phyloP scores from a whole-genome alignment of 2,797 vertebrate genomes.

The Poecilia gillii region DNA sequence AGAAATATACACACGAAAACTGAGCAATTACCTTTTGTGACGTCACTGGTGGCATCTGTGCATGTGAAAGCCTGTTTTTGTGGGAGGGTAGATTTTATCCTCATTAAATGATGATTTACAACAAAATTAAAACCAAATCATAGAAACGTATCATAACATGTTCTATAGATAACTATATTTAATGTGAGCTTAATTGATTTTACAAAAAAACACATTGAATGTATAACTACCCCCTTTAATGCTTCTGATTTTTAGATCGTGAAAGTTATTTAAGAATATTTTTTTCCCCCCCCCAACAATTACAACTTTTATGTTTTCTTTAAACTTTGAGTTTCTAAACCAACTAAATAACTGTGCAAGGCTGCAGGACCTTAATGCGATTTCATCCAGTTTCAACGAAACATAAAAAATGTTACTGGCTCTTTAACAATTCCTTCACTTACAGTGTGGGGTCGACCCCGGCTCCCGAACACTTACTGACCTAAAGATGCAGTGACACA shows the following conservation, averaged over 20 bases:
- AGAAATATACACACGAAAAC: neutral
- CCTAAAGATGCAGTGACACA: slow-evolving; percentile 98
- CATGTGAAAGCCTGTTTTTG: too few relatives aligned
- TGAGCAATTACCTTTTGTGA: neutral
- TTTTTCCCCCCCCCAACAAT: neutral
- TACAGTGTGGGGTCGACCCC: slow-evolving; percentile 81
- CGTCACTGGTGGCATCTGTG: neutral
- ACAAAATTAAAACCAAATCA: neutral
- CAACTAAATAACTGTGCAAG: slow-evolving; percentile 2
- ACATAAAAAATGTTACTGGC: slow-evolving; percentile 73
- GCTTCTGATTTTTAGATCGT: neutral
- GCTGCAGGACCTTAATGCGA: slow-evolving; percentile 35
- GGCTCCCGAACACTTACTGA: slow-evolving; percentile 85
- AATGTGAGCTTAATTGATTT: neutral
- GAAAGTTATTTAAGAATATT: neutral
- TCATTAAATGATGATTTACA: neutral
- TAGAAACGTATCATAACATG: neutral
- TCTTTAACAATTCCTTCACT: slow-evolving; percentile 91
- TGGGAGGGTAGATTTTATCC: neutral
- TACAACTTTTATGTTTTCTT: slow-evolving; percentile 7
- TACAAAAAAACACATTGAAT: neutral
- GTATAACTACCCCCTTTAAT: slow-evolving; percentile 8
- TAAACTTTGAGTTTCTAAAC: neutral
- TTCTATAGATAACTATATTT: neutral
- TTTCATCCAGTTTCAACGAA: slow-evolving; percentile 74